phyloP scores from a whole-genome alignment of 2,888 invertebrate genomes.

The Ecdyonurus torrentis region DNA sequence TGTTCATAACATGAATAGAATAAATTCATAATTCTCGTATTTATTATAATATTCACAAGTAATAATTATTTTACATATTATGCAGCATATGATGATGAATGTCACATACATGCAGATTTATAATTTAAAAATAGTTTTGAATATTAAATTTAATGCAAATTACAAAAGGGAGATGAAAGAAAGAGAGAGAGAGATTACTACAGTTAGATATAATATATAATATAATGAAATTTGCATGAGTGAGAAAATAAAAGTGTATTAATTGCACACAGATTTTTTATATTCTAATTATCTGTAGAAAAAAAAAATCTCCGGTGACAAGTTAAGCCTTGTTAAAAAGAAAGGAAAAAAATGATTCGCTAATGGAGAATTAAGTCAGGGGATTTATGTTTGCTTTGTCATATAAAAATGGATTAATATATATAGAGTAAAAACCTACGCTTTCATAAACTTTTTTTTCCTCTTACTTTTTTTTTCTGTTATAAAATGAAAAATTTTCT shows the following conservation, averaged over 20 bases:
- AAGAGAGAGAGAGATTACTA: not conserved
- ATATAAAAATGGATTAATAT: not conserved
- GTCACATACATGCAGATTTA: too few species aligned
- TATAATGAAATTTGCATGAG: not conserved
- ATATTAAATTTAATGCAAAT: not conserved
- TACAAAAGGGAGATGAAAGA: too few species aligned
- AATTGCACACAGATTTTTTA: not conserved
- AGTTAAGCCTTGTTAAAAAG: not conserved
- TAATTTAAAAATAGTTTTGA: too few species aligned
- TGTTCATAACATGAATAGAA: too few species aligned
- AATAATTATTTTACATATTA: too few species aligned
- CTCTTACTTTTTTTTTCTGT: too few species aligned
- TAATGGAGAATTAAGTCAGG: not conserved
- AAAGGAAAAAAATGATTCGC: not conserved
- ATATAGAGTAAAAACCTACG: not conserved
- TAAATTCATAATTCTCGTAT: too few species aligned
- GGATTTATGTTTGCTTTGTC: not conserved
- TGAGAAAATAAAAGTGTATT: not conserved
- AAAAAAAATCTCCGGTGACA: not conserved
- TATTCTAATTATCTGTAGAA: not conserved
- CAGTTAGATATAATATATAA: not conserved
- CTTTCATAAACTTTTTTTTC: not conserved
- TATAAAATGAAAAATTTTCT: not conserved
- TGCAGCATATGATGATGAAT: too few species aligned
- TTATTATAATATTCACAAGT: too few species aligned